Evolutionary conservation across 1,140 invertebrate species (phyloP), one percentile per base, ranked within the genome.

Genomic region (Wiebesia pumilae): DNA sequence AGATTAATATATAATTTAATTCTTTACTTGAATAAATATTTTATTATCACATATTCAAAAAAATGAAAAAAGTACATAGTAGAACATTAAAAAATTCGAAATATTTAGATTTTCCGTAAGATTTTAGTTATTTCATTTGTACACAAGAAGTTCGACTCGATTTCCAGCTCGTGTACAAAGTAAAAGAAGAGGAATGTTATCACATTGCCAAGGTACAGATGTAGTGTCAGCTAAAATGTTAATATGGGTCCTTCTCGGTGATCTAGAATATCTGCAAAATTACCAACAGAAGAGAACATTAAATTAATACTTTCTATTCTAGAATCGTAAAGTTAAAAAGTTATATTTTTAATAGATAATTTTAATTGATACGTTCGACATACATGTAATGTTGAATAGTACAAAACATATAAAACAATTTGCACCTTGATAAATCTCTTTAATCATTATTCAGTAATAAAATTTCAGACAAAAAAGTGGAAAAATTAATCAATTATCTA

Each of bases 231-330:
- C n/a, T 97, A 98, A 94, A 98, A 98, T 82, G 97, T 98, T 90
- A 98, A 93, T 91, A 98, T 97, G 33, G 97, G 97, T 89, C 97
- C 97, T 93, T 97, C 97, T 92, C 97, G 96, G 93, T 97, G 96
- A 94, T 98, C 97, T 91, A 98, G 92, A 87, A 98, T 97, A 95
- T 97, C 97, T 98, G 95, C 33, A 91, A 91, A 89, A 88, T 62
- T 47, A 43, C 7, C 43, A 78, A 40, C 7, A 65, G 1, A 38
- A 65, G 3, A 88, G 88, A 86, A 91, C 43, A 58, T 67, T 24
- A 38, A 40, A 38, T 19, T 27, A 62, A 62, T 54, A 14, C 6
- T 27, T 62, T 43, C 71, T 54, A 9, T 54, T 54, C 4, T 47
- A 12, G 43, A 4, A n/a, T n/a, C n/a, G n/a, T n/a, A n/a, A n/a